Evolutionary conservation across 2,113 vertebrate species (phyloP).

Genomic region (Proteles cristata): DNA sequence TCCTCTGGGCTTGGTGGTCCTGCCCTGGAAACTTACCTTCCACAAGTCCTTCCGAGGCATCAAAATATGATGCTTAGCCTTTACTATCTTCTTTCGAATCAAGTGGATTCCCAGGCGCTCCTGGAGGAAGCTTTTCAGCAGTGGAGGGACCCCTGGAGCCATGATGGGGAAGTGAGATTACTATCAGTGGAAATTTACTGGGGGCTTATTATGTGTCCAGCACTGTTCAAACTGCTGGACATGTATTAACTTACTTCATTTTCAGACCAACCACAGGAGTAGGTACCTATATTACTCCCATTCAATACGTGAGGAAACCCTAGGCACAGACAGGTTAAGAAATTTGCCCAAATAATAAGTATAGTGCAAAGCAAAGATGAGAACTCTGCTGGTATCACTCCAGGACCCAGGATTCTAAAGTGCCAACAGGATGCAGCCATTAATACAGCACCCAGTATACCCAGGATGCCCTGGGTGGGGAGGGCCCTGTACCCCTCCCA

Average conservation of each 20-base stretch:
- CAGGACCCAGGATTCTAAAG: background rate
- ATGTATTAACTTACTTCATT: background rate
- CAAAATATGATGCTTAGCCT: conserved; percentile 74
- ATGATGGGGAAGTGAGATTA: conserved; percentile 27
- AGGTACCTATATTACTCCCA: background rate
- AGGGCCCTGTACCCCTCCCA: background rate
- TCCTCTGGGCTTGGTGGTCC: background rate
- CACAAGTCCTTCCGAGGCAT: conserved; percentile 80
- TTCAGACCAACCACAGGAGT: background rate
- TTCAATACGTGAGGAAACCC: background rate
- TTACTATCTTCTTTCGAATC: conserved; percentile 77
- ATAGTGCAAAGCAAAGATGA: background rate
- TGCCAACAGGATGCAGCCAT: background rate
- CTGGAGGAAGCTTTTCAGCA: conserved; percentile 89
- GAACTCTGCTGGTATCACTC: background rate
- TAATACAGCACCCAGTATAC: fast-evolving
- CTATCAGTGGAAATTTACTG: background rate
- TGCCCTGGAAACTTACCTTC: conserved; percentile 84
- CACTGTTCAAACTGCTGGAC: background rate
- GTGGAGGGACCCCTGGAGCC: conserved; percentile 86
- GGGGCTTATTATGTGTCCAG: background rate
- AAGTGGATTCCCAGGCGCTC: conserved; percentile 88
- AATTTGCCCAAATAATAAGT: background rate
- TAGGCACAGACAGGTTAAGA: background rate
- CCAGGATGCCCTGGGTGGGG: background rate